Percentiles rank a stretch among this genome's conserved stretches.
phyloP scores from a whole-genome alignment of 1,140 invertebrate species.

The Trichonephila clavipes region DNA sequence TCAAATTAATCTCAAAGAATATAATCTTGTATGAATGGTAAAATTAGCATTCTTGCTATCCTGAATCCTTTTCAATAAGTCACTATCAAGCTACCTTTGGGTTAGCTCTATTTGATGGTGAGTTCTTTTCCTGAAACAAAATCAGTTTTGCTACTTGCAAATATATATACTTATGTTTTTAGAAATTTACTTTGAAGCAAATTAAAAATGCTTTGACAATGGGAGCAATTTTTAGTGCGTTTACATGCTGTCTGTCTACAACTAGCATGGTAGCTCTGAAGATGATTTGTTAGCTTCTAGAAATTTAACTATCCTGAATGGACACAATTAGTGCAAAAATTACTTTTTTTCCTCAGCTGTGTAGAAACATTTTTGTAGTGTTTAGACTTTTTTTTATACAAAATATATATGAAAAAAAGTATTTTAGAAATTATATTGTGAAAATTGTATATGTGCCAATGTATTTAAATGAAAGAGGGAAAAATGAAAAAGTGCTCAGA shows the following conservation, averaged over 20 bases:
- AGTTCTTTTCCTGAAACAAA: constrained; percentile 64
- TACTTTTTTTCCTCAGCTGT: constrained; percentile 50
- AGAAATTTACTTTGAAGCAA: constrained; percentile 21
- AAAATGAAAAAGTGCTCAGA: constrained; percentile 47
- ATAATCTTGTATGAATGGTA: constrained; percentile 89
- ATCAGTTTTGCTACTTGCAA: constrained; percentile 71
- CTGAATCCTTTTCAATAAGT: constrained; percentile 49
- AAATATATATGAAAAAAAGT: constrained; percentile 14
- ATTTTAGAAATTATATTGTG: constrained; percentile 34
- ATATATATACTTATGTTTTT: constrained; percentile 64
- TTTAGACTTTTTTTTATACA: constrained; percentile 38
- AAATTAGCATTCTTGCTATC: constrained; percentile 64
- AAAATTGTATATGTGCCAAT: constrained; percentile 68
- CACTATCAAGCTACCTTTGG: constrained; percentile 74
- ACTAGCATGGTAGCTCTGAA: neutral
- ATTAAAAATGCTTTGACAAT: constrained; percentile 46
- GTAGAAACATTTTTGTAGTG: constrained; percentile 17
- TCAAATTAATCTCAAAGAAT: constrained; percentile 98
- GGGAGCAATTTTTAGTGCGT: constrained; percentile 53
- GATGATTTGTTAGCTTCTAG: constrained; percentile 39
- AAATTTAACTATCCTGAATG: constrained; percentile 29
- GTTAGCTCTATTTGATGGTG: constrained; percentile 61
- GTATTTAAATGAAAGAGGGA: constrained; percentile 8
- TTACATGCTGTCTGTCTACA: constrained; percentile 24
- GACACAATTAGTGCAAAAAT: constrained; percentile 32